Conservation (phyloP, 2,113 vertebrate genomes). For the Phaethornis superciliosus region DNA sequence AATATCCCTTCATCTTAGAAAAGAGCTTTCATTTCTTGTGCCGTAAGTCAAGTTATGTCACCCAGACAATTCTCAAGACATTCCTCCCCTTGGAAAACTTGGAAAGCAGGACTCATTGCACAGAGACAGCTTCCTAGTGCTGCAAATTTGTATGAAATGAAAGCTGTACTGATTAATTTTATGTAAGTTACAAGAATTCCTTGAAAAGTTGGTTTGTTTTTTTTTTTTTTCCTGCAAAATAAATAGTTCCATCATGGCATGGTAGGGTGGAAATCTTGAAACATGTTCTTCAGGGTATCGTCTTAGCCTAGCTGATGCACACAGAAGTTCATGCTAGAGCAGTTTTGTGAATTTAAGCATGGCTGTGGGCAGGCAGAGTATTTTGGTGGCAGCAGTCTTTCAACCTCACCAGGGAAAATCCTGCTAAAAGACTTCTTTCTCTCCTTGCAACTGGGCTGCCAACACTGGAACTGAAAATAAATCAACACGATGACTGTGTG, state of each 20-base stretch:
- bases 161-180: background rate
- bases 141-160: background rate
- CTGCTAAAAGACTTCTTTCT: constrained; percentile 39
- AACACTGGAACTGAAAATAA: constrained; percentile 47
- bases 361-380: background rate
- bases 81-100: background rate
- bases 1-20: background rate
- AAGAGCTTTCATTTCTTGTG: background rate
- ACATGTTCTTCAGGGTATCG: background rate
- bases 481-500: background rate
- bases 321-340: background rate
- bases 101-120: background rate
- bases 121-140: background rate
- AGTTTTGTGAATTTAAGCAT: background rate
- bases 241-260: background rate
- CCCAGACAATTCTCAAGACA: background rate
- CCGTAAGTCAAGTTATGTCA: background rate
- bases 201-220: too few relatives aligned
- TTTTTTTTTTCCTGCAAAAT: background rate
- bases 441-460: background rate
- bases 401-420: background rate
- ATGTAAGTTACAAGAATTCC: background rate
- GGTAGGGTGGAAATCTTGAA: background rate
- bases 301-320: background rate
- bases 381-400: constrained; percentile 9